These are phyloP conservation scores for Cuniculus paca DNA, from an alignment of 2,797 vertebrate species.

Conservation along the genomic window DNA sequence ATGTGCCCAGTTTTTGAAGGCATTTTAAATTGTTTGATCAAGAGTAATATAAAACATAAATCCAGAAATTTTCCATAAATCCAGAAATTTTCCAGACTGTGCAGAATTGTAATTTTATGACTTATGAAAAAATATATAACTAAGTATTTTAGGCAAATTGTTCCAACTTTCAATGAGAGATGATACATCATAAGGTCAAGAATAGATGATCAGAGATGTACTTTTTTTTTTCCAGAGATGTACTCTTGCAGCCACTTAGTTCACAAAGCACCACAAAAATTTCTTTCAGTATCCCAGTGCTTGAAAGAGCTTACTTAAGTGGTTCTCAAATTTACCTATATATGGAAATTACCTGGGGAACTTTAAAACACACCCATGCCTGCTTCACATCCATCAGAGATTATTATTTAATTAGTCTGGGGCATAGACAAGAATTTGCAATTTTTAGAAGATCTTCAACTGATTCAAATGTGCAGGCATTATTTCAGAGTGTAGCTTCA, in stretches of 20 bases:
- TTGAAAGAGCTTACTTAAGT: background rate
- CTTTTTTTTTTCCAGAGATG: background rate
- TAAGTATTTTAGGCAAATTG: background rate
- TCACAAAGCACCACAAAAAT: background rate
- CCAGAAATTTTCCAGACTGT: background rate
- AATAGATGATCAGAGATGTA: background rate
- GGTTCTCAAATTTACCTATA: background rate
- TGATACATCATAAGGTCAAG: background rate
- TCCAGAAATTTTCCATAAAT: background rate
- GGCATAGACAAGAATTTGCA: background rate
- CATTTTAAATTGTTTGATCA: background rate
- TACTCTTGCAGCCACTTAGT: background rate
- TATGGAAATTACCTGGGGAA: background rate
- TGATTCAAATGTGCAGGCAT: background rate
- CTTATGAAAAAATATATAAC: background rate
- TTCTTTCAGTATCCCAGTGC: background rate
- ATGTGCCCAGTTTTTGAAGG: background rate
- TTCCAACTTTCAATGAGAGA: background rate
- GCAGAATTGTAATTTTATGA: background rate
- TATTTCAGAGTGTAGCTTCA: background rate
- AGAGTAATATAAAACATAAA: background rate
- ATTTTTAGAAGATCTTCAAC: background rate
- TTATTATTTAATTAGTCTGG: background rate
- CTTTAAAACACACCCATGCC: background rate
- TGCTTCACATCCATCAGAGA: background rate